Conservation (phyloP, 2,797 vertebrate genomes). For the Gadopsis marmoratus region DNA sequence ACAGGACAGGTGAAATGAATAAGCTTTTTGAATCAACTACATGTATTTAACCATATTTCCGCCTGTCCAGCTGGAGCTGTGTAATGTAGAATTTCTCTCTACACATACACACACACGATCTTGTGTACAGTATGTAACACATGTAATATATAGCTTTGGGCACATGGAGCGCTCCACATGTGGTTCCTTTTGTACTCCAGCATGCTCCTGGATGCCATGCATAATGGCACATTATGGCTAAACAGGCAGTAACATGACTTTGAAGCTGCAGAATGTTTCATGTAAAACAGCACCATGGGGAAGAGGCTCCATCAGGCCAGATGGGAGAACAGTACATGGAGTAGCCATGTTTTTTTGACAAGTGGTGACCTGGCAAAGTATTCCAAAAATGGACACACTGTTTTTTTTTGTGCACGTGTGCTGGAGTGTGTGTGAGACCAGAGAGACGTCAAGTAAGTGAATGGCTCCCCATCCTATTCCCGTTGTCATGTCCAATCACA, state of each 20-base stretch:
- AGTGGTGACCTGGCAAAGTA: slow-evolving; percentile 36
- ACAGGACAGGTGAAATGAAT: slow-evolving; percentile 70
- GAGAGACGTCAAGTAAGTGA: slow-evolving; percentile 23
- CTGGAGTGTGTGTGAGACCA: slow-evolving; percentile 12
- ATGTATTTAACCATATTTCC: slow-evolving; percentile 53
- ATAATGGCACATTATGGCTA: slow-evolving; percentile 78
- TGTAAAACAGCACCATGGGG: slow-evolving; percentile 64
- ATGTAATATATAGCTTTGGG: slow-evolving; percentile 77
- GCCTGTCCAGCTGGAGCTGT: slow-evolving; percentile 45
- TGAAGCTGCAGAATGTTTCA: slow-evolving; percentile 75
- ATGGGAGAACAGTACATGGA: slow-evolving; percentile 51
- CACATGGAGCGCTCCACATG: slow-evolving; percentile 72
- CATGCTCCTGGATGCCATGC: slow-evolving; percentile 70
- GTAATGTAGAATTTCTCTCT: slow-evolving; percentile 34
- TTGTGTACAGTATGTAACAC: slow-evolving; percentile 69
- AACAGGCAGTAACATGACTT: slow-evolving; percentile 77
- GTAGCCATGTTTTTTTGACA: slow-evolving; percentile 42
- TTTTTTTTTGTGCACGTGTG: slow-evolving; percentile 6
- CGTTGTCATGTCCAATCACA: slow-evolving; percentile 70
- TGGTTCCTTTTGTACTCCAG: slow-evolving; percentile 75
- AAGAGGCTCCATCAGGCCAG: slow-evolving; percentile 55
- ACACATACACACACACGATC: slow-evolving; percentile 23
- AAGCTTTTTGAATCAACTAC: slow-evolving; percentile 66
- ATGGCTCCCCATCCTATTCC: slow-evolving; percentile 33
- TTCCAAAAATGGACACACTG: slow-evolving; percentile 32